Evolutionary conservation across 2,113 vertebrate species (phyloP), one percentile per base, ranked within the genome.

Genomic region (Laticauda colubrina): DNA sequence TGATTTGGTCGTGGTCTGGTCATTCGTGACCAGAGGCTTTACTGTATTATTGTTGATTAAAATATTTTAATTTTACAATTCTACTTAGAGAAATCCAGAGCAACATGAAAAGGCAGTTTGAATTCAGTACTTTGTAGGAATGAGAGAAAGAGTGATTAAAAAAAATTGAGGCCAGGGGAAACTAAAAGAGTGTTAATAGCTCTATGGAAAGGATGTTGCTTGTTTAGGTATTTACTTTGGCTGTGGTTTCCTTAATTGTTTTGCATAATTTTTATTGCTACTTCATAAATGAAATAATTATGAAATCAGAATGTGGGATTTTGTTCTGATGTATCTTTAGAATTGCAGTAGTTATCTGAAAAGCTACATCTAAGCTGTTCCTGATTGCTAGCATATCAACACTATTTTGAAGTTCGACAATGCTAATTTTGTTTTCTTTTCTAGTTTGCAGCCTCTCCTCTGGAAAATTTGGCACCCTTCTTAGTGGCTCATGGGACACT

Each of bases 401-500:
- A 61, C 6, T 26, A 61, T 45, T 29, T 51, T 21, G 61, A 5
- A 81, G 87, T 21, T 4, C 94, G 21, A 85, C 39, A 29, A 10
- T 94, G 90, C 56, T 96, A 11, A 96, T 90, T 93, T 93, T 4
- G 89, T 51, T 2, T 0, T 96, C 88, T n/a, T 0, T 94, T 95
- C 56, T 96, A 99, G 99, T 99, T 96, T 99, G 99, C 96, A 97
- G 98, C 94, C 98, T 99, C 93, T 99, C 99, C 0, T 98, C 99
- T 95, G 99, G 99, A 91, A 99, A 99, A 96, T 99, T 99, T 95
- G 99, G 99, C 39, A 99, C 99, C 0, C 98, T 99, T 91, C 95
- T 99, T 95, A 99, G 99, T 94, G 99, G 99, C 94, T 99, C 99
- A 2, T 99, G 99, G 99, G 99, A 99, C 95, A 98, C 98, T 0